Evolutionary conservation across 2,797 vertebrate genomes (phyloP), one percentile per base, ranked within the genome.

Genomic region (Buceros bicornis): DNA sequence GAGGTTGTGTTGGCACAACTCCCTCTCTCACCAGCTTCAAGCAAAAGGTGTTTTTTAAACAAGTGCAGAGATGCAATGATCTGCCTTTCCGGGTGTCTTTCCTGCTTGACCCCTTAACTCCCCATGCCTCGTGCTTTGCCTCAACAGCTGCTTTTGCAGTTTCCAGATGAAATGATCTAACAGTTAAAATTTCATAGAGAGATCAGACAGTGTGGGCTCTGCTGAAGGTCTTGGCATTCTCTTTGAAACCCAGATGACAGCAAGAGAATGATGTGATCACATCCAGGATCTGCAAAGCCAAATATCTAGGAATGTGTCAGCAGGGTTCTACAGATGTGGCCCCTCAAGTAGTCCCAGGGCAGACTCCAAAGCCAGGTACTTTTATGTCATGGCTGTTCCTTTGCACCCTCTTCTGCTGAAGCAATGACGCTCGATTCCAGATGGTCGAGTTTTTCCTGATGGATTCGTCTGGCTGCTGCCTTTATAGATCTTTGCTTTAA

Each of bases 211-310:
- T 3, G 37, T 60, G 73, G 51, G 11, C 16, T 31, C 21, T 45
- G 4, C 21, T 0, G 20, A 56, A 73, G 89, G 22, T 51, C 24
- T 69, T 70, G 87, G 31, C 33, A 4, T 90, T 94, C 22, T 73
- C 70, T 90, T 77, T 76, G 62, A 79, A 93, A 79, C 82, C 62
- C 60, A 94, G 22, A 82, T 80, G 42, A 70, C 83, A 82, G 71
- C 25, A 26, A 6, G 65, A 56, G 35, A 60, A 47, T 4, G 1
- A 7, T 3, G 18, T 76, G 60, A 54, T 73, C 64, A 77, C 77
- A 24, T 65, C 45, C 5, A 4, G 29, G 85, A 22, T 37, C 54
- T 89, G 60, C 56, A 35, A 70, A 87, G 69, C 77, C 51, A 48
- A 29, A 26, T 3, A 10, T 11, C 25, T 45, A 19, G 40, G 60